Base-by-base conservation (phyloP, 2,797 vertebrate species). In the Silurus aristotelis region DNA sequence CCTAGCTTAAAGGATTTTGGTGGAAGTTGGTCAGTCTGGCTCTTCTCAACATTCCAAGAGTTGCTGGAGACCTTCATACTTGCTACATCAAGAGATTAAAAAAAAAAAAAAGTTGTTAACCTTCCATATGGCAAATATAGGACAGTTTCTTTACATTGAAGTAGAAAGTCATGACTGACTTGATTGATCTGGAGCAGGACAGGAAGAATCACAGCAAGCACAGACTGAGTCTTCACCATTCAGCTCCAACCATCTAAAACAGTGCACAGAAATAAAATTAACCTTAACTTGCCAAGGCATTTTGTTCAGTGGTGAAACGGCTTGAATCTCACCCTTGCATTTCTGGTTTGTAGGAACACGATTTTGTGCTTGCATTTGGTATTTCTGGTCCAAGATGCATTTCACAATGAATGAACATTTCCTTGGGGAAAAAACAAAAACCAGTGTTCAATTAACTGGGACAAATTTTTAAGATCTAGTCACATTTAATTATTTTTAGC, bases 171-270 rank as follows among this genome's bases (percentile, higher is more conserved):
- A 72, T 20, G 46, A 4, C 14, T 55, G 83, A 93, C 94, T 72
- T 10, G 56, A 85, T 0, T 25, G 2, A 3, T 52, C 83, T 58
- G 15, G 6, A 0, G 79, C 56, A 5, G 85, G 63, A 22, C 94
- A 94, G 43, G 64, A 76, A 0, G 90, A 72, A 0, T 85, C 86
- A 87, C 95, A 96, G 87, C 94, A 95, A 75, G 58, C 0, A 83
- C 94, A 95, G 3, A 93, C 90, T 0, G 83, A 61, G 27, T 88
- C 6, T 0, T 85, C 0, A 1, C 90, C 92, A 3, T 92, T 89
- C 81, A 95, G 76, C 88, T 93, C 94, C 14, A 85, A 84, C 95
- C 95, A 96, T 71, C 95, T 95, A 80, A 80, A 89, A 5, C 20
- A 5, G 38, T 38, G 38, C 38, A 84, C 0, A 84, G 4, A 80